Evolutionary conservation across 1,140 invertebrate genomes (phyloP), one percentile per base, ranked within the genome.

Genomic region (Aphelinus atriplicis): DNA sequence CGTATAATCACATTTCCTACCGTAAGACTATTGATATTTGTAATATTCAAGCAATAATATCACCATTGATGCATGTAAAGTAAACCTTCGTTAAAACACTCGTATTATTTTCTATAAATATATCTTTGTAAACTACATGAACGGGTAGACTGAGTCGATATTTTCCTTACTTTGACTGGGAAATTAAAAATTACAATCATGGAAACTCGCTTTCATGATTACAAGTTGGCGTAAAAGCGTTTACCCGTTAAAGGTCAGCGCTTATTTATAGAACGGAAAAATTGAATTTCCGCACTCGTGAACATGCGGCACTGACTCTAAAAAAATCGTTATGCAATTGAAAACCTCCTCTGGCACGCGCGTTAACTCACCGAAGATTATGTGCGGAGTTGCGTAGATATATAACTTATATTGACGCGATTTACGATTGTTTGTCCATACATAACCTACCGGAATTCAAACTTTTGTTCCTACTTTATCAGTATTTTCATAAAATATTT

Each of bases 271-370:
- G 72, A 74, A 47, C 57, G 4, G 63, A 63, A 70, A 71, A 74
- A 74, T 74, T 69, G 72, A 68, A 69, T 69, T 74, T 74, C 72
- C 72, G 72, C 60, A 63, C 58, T 68, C 57, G 60, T 61, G 65
- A 42, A 42, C 53, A 53, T 42, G 26, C 71, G 62, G 42, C 62
- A 70, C 66, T 56, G 62, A 60, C 71, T 67, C 63, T 73, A 57
- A 58, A 74, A 74, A 68, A 74, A 74, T 74, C 66, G 65, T 74
- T 74, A 74, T 74, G 65, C 72, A 74, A 75, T 75, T 70, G 70
- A 75, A 75, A 71, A 58, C 67, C 5, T 63, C 42, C 7, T 7
- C 51, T 45, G 50, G 65, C 58, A 42, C 7, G 57, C 57, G 47
- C 63, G 47, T 66, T 55, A 74, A 68, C 43, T 56, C 65, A 26